phyloP scores from a whole-genome alignment of 2,113 vertebrate genomes.

The Lanius ludovicianus region DNA sequence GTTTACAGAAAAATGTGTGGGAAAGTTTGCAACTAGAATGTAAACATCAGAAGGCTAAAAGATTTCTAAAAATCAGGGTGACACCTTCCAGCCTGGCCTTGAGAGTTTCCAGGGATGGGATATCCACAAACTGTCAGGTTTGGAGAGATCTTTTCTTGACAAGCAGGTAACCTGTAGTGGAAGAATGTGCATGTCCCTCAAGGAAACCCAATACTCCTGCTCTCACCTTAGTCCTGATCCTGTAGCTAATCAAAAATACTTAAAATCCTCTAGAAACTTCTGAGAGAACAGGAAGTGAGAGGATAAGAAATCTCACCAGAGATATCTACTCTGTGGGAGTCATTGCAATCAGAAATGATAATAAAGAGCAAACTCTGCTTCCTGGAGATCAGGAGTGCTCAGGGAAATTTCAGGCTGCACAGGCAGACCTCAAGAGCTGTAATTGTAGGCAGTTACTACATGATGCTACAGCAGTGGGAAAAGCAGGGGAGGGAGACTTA shows the following conservation, averaged over 20 bases:
- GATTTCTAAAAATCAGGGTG: no score
- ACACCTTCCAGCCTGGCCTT: neutral
- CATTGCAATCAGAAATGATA: neutral
- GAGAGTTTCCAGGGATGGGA: neutral
- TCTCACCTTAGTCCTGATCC: neutral
- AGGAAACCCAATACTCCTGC: rapidly evolving
- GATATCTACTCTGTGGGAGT: neutral
- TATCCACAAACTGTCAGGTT: neutral
- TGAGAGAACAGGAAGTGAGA: neutral
- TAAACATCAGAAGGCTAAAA: no score
- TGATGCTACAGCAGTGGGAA: neutral
- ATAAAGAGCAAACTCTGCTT: neutral
- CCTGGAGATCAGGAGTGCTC: neutral
- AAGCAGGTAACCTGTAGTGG: neutral
- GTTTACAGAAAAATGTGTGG: no score
- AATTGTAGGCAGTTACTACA: neutral
- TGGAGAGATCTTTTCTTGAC: neutral
- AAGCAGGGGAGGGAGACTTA: neutral
- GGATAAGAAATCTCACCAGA: neutral
- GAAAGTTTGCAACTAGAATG: no score
- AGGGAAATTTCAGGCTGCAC: neutral
- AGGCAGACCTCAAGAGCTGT: neutral
- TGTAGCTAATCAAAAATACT: neutral
- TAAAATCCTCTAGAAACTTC: neutral
- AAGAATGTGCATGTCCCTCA: neutral